These are phyloP conservation scores for Bergia sp. DNA, from an alignment of 92 coral and sea anemone species.

Conservation along the genomic window DNA sequence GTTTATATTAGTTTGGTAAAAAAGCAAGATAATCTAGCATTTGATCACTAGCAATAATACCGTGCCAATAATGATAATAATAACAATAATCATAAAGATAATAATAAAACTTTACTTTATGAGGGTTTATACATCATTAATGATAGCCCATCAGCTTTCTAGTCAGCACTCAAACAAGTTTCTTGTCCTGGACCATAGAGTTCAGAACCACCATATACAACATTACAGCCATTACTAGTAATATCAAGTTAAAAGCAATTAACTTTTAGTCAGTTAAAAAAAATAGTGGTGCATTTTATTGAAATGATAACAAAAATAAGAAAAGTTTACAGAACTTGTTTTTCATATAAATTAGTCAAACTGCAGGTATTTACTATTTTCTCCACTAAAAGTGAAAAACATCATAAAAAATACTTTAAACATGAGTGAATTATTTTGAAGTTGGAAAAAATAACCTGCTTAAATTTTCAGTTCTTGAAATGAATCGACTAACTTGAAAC, in stretches of 20 bases:
- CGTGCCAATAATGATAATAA: too few relatives aligned
- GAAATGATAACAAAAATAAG: not conserved
- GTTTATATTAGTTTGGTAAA: not conserved
- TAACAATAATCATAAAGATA: too few relatives aligned
- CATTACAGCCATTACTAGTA: too few relatives aligned
- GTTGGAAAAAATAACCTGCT: not conserved
- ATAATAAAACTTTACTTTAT: too few relatives aligned
- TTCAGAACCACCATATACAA: too few relatives aligned
- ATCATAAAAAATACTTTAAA: not conserved
- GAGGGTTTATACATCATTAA: too few relatives aligned
- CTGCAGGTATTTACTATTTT: not conserved
- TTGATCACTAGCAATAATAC: too few relatives aligned
- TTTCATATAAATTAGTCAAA: too few relatives aligned
- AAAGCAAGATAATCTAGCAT: not conserved
- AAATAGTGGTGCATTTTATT: not conserved
- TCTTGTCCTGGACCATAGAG: too few relatives aligned
- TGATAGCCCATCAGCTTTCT: too few relatives aligned
- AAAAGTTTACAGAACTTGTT: not conserved
- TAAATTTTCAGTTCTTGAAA: not conserved
- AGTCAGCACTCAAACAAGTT: too few relatives aligned
- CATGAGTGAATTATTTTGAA: constrained; percentile 6
- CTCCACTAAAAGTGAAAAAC: not conserved
- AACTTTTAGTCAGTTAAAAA: not conserved
- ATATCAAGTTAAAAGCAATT: too few relatives aligned
- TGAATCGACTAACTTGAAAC: not conserved